Conservation (phyloP, 1,140 invertebrate species). For the Bombus soroeensis region DNA sequence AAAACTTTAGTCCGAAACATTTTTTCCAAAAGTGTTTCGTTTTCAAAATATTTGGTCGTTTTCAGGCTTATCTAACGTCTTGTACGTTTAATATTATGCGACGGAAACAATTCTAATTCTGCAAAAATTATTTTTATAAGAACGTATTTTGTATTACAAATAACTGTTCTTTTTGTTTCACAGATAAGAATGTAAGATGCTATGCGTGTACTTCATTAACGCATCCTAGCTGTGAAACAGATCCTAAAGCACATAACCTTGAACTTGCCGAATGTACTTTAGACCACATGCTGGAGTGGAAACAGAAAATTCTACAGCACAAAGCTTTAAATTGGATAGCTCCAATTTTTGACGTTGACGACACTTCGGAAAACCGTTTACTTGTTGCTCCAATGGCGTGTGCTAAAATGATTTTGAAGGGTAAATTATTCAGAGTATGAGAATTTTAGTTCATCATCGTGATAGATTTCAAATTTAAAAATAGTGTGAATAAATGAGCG, state of each 20-base stretch:
- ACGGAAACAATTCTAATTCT: neutral
- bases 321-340: conserved; percentile 31
- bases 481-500: neutral
- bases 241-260: conserved; percentile 52
- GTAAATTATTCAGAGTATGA: conserved; percentile 46
- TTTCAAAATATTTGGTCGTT: too few relatives aligned
- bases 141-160: neutral
- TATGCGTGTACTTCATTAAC: conserved; percentile 72
- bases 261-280: conserved; percentile 65
- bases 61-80: too few relatives aligned
- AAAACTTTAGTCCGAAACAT: too few relatives aligned
- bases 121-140: neutral
- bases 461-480: neutral
- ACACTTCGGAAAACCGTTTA: too few relatives aligned
- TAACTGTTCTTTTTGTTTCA: neutral
- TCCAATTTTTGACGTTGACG: conserved; percentile 66
- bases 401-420: conserved; percentile 69
- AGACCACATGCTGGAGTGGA: conserved; percentile 58
- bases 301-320: conserved; percentile 50
- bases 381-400: conserved; percentile 56
- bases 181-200: conserved; percentile 73
- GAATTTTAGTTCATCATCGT: neutral
- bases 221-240: conserved; percentile 56
- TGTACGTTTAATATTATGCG: too few relatives aligned
- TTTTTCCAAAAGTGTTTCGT: too few relatives aligned